Evolutionary conservation across 2,113 vertebrate genomes (phyloP).

Genomic region (Mus pahari): DNA sequence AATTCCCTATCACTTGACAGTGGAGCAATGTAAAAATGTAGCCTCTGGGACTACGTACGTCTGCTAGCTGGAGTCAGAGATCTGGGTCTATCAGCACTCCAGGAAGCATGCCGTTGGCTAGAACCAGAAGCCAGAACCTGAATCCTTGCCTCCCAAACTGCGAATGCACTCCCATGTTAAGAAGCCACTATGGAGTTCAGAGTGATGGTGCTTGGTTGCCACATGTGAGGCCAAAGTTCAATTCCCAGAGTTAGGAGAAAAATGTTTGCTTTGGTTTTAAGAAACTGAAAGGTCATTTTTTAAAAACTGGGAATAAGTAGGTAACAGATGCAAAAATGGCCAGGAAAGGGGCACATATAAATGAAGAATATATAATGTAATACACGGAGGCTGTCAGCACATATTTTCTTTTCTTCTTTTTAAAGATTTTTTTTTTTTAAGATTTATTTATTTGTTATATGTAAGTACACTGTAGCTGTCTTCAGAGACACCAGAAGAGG

Average conservation of each 20-base stretch:
- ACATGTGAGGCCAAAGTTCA: background rate
- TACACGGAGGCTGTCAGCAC: background rate
- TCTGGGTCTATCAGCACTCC: background rate
- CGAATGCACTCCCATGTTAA: background rate
- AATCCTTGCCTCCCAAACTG: background rate
- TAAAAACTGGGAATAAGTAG: background rate
- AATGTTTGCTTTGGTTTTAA: background rate
- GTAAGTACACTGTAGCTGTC: no score
- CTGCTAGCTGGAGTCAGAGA: background rate
- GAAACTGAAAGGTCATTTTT: conserved; percentile 1
- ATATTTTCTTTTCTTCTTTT: background rate
- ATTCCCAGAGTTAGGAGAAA: background rate
- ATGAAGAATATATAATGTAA: background rate
- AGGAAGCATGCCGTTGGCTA: background rate
- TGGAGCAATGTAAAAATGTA: background rate
- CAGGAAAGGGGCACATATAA: background rate
- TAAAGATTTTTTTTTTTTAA: no score
- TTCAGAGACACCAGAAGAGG: no score
- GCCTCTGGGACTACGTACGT: background rate
- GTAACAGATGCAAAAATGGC: background rate
- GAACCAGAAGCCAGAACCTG: background rate
- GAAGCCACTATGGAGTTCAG: background rate
- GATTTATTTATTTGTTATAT: no score
- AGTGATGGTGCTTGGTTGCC: background rate
- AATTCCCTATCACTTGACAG: background rate